Evolutionary conservation across 2,797 vertebrate genomes (phyloP), one percentile per base, ranked within the genome.

Genomic region (Crocidura indochinensis): DNA sequence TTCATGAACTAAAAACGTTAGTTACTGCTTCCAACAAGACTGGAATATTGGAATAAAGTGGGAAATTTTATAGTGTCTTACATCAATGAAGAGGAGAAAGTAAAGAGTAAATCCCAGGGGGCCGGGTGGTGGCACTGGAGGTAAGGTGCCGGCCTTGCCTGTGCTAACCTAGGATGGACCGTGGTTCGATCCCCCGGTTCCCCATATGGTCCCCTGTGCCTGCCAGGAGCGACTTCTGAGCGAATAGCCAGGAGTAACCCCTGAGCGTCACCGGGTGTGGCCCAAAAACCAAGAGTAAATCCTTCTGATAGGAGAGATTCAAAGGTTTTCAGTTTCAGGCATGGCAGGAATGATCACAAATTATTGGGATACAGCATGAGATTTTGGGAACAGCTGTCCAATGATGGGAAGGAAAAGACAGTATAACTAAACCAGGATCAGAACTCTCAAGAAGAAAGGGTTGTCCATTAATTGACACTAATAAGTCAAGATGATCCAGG

Each of bases 391-490:
- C 69, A 53, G 27, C 7, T 86, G 31, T 15, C 20, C 78, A 82
- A n/a, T 65, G 31, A 72, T 64, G 31, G 27, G 81, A 29, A 60
- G 62, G 15, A 26, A 64, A 64, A 65, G 12, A 24, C 10, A 49
- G 46, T 27, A 81, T 51, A 90, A 86, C 15, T 51, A 56, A 86
- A 76, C 47, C 20, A 82, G 31, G 53, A 46, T 68, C 88, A 87
- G 83, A 82, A 78, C 5, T 51, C 19, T 24, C 10, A 65, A 17
- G 24, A 51, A 27, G 79, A 26, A n/a, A 14, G 31, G 29, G 31
- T 38, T 11, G 19, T 19, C 46, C 69, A 31, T 71, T 46, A 91
- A 60, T 7, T 49, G 38, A 83, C 51, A 83, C 47, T 46, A 77
- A 27, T 56, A 64, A 80, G 68, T 9, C 29, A 76, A 76, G 47